phyloP scores from a whole-genome alignment of 2,113 vertebrate genomes.

The Bolborhynchus lineola region DNA sequence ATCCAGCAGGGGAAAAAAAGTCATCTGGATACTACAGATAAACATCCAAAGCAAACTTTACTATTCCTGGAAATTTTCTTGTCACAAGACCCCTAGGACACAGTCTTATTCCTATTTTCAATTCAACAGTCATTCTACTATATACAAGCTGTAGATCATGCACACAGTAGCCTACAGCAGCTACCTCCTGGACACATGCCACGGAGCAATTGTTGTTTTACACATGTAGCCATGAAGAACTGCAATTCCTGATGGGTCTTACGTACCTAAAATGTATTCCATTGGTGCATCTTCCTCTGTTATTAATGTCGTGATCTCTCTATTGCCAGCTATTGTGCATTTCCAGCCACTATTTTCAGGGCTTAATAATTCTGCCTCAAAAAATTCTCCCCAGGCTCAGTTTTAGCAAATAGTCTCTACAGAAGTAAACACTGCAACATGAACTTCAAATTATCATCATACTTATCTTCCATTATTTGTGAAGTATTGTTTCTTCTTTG shows the following conservation, averaged over 20 bases:
- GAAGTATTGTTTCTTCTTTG: background rate
- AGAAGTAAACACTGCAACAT: constrained; percentile 7
- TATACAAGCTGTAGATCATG: background rate
- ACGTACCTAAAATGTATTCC: background rate
- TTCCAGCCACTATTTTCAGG: background rate
- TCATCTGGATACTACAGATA: background rate
- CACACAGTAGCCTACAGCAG: rapidly evolving
- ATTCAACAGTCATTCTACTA: background rate
- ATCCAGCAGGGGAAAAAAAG: background rate
- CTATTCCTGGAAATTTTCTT: background rate
- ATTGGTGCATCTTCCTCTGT: background rate
- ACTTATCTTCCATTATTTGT: constrained; percentile 9
- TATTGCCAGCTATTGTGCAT: background rate
- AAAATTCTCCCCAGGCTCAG: background rate
- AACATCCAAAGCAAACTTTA: background rate
- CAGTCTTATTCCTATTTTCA: background rate
- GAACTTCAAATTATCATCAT: background rate
- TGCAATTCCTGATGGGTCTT: background rate
- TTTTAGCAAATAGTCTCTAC: constrained; percentile 1
- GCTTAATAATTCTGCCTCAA: background rate
- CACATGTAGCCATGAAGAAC: background rate
- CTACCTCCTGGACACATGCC: background rate
- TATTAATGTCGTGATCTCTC: background rate
- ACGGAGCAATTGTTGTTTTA: background rate
- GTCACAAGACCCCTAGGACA: background rate